These are phyloP conservation scores for Hippolais icterina DNA, from an alignment of 2,113 vertebrate species.

Conservation along the genomic window DNA sequence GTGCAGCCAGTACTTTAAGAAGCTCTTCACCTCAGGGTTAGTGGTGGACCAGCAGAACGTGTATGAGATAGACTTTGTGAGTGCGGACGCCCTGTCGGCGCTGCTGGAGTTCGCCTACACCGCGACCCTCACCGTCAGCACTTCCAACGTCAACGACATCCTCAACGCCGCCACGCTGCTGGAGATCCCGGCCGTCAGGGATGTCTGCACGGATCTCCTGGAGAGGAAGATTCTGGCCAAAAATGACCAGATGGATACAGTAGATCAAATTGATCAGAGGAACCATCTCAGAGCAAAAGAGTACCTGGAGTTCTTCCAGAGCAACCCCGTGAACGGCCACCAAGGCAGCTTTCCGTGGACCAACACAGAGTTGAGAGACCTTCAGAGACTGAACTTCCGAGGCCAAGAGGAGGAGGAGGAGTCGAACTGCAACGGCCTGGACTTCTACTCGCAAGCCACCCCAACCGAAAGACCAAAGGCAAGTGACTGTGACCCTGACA, in stretches of 20 bases:
- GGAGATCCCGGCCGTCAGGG: slow-evolving; percentile 91
- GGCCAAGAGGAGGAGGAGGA: slow-evolving; percentile 86
- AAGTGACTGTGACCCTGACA: slow-evolving; percentile 71
- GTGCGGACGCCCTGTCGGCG: slow-evolving; percentile 87
- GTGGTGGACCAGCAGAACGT: slow-evolving; percentile 93
- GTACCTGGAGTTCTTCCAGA: slow-evolving; percentile 98
- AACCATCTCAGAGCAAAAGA: slow-evolving; percentile 91
- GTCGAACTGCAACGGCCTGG: slow-evolving; percentile 77
- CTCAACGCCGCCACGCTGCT: slow-evolving; percentile 92
- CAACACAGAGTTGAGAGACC: slow-evolving; percentile 72
- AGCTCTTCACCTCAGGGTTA: slow-evolving; percentile 95
- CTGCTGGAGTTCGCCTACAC: slow-evolving; percentile 98
- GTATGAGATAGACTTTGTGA: slow-evolving; percentile 96
- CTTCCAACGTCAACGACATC: slow-evolving; percentile 90
- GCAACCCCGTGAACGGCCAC: slow-evolving; percentile 81
- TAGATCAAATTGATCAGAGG: slow-evolving; percentile 84
- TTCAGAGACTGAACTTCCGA: slow-evolving; percentile 65
- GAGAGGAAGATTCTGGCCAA: slow-evolving; percentile 93
- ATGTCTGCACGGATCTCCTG: slow-evolving; percentile 95
- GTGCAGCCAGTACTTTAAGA: slow-evolving; percentile 97
- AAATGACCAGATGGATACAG: slow-evolving; percentile 76
- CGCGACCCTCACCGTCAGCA: slow-evolving; percentile 94
- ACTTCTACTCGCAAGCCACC: slow-evolving; percentile 73
- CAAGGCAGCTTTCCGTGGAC: slow-evolving; percentile 74
- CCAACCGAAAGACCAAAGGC: slow-evolving; percentile 70